Evolutionary conservation across 2,113 vertebrate species (phyloP).

Genomic region (Brachirus orientalis): DNA sequence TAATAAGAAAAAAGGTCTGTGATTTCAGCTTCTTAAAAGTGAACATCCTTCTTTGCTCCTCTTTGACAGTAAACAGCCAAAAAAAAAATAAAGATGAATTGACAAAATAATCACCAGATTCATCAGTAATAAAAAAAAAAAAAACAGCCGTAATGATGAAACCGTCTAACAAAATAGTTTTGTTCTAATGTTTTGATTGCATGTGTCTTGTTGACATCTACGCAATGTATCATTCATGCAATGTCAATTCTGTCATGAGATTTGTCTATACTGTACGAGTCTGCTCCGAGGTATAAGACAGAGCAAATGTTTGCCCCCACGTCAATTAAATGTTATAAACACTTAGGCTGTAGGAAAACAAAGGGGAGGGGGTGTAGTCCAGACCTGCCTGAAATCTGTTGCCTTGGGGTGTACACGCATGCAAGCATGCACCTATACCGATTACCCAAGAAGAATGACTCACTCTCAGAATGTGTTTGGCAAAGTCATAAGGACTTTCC

Average conservation of each 20-base stretch:
- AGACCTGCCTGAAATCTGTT: conserved; percentile 78
- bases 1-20: too few relatives aligned
- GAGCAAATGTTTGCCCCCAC: conserved; percentile 20
- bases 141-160: too few relatives aligned
- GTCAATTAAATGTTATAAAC: conserved; percentile 61
- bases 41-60: too few relatives aligned
- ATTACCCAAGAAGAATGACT: conserved; percentile 68
- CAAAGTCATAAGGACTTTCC: conserved; percentile 74
- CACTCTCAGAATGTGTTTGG: conserved; percentile 60
- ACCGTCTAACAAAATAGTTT: too few relatives aligned
- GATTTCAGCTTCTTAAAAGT: too few relatives aligned
- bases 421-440: conserved; percentile 56
- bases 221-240: not conserved
- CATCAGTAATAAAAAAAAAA: too few relatives aligned
- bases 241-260: not conserved
- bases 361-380: conserved; percentile 54
- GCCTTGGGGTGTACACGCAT: conserved; percentile 60
- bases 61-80: too few relatives aligned
- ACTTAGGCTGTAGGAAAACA: conserved; percentile 37
- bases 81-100: too few relatives aligned
- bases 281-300: conserved; percentile 21
- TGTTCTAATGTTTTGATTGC: too few relatives aligned
- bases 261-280: conserved; percentile 2
- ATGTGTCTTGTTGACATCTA: too few relatives aligned
- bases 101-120: too few relatives aligned